Evolutionary conservation across 2,113 vertebrate genomes (phyloP), one percentile per base, ranked within the genome.

Genomic region (Gobiocypris rarus): DNA sequence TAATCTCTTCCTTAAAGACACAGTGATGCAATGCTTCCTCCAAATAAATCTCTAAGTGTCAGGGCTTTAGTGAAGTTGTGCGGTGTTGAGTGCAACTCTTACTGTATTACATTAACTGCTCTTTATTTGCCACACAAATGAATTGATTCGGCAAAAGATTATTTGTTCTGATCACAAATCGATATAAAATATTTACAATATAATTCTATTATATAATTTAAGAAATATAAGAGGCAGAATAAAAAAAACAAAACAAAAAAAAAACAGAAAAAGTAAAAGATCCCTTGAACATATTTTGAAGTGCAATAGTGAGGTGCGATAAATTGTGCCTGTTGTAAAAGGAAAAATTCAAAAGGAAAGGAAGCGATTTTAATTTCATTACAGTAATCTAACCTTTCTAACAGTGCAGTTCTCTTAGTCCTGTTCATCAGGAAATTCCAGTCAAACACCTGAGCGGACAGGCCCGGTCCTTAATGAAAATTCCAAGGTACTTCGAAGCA

Each of bases 1-100:
- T 89, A 91, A 92, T 92, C 91, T 90, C 89, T 92, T 93, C 90
- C 92, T 92, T 88, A 90, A 91, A 92, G 89, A 91, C 85, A 84
- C 84, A 86, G 81, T 65, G 61, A 26, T 50, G 13, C 5, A 63
- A 58, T 43, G 26, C 81, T 76, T 81, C 28, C 24, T 79, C 58
- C 48, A 75, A 81, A 86, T 86, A 82, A 82, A 85, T 84, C 61
- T 75, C 74, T 48, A 59, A 15, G 31, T 85, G 80, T 83, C 80
- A 67, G 61, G 71, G 52, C 34, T 50, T 70, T 28, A 45, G 31
- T 4, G 34, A 84, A 71, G 52, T 17, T 75, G 67, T 41, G 34
- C 69, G 26, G 81, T n/a, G 67, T 54, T 67, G n/a, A n/a, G 50
- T 70, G 43, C 13, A 34, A 11, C 48, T 52, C 52, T 13, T 75